Evolutionary conservation across 2,888 invertebrate genomes (phyloP).

Genomic region (Microctonus brassicae): DNA sequence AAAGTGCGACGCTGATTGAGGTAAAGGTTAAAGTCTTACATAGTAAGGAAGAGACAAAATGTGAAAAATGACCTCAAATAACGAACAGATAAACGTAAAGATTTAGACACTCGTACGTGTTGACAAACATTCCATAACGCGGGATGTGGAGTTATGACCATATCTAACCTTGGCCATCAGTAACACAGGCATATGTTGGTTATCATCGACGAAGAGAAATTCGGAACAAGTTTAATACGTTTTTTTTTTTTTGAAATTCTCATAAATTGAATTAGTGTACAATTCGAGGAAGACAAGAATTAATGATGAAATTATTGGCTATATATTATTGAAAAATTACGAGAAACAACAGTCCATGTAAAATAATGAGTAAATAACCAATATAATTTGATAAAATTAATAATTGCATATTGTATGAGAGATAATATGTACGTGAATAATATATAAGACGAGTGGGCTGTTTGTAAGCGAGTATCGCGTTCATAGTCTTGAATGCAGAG

Average conservation of each 20-base stretch:
- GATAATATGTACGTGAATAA: not conserved
- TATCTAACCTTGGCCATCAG: slow-evolving; percentile 25
- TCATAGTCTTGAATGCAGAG: slow-evolving; percentile 11
- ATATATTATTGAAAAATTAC: too few relatives aligned
- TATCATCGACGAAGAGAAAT: slow-evolving; percentile 3
- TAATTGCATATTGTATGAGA: not conserved
- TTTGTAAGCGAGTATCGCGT: slow-evolving; percentile 15
- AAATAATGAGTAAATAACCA: too few relatives aligned
- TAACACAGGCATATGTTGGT: not conserved
- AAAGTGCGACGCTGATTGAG: slow-evolving; percentile 64
- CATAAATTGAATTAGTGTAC: too few relatives aligned
- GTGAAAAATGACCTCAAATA: not conserved
- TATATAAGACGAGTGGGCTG: slow-evolving; percentile 5
- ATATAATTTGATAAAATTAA: not conserved
- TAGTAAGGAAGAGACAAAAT: slow-evolving; percentile 6
- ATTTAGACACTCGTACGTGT: not conserved
- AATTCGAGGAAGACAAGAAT: too few relatives aligned
- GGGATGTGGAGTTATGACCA: slow-evolving; percentile 6
- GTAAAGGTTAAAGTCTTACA: slow-evolving; percentile 63
- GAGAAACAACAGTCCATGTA: too few relatives aligned
- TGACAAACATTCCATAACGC: slow-evolving; percentile 1
- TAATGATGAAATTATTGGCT: too few relatives aligned
- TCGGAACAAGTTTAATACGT: not conserved
- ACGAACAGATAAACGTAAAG: not conserved
- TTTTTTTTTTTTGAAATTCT: too few relatives aligned